Percentiles rank a stretch among this genome's conserved stretches.
phyloP scores from a whole-genome alignment of 2,113 vertebrate species.

The Amphiprion ocellaris region DNA sequence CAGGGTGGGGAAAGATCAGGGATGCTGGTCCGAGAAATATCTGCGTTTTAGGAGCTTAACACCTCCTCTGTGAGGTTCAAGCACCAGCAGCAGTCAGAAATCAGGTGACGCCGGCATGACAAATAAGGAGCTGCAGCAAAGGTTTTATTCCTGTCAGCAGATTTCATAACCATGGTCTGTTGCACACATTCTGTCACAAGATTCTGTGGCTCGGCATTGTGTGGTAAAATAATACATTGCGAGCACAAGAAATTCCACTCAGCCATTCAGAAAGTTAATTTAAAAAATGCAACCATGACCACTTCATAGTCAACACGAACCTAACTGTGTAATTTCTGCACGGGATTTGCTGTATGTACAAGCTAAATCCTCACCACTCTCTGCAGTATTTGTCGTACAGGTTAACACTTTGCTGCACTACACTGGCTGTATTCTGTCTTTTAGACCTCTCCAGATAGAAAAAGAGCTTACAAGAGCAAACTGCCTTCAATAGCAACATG shows the following conservation, averaged over 20 bases:
- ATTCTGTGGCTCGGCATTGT: conserved; percentile 36
- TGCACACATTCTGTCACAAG: conserved; percentile 50
- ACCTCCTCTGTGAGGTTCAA: conserved; percentile 21
- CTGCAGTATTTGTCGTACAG: conserved; percentile 33
- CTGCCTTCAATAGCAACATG: conserved; percentile 22
- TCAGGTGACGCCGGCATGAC: conserved; percentile 36
- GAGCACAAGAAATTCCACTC: conserved; percentile 16
- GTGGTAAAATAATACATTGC: conserved; percentile 31
- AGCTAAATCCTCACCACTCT: conserved; percentile 35
- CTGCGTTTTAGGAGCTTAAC: not conserved
- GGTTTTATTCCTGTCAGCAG: conserved; percentile 58
- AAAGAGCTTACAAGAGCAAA: conserved; percentile 5
- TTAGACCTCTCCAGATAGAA: not conserved
- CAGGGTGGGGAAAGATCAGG: conserved; percentile 23
- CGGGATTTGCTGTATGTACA: conserved; percentile 42
- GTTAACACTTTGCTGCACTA: conserved; percentile 36
- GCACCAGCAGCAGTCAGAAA: conserved; percentile 24
- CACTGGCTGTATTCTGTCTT: conserved; percentile 15
- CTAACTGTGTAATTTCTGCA: conserved; percentile 25
- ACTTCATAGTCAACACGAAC: conserved; percentile 39
- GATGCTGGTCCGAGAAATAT: conserved; percentile 11
- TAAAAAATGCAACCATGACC: conserved; percentile 23
- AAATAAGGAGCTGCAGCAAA: conserved; percentile 54
- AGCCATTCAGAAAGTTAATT: conserved; percentile 42
- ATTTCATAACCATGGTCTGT: conserved; percentile 61